These are phyloP conservation scores for Drosophila dives DNA, from an alignment of 2,888 invertebrate genomes.

Conservation along the genomic window DNA sequence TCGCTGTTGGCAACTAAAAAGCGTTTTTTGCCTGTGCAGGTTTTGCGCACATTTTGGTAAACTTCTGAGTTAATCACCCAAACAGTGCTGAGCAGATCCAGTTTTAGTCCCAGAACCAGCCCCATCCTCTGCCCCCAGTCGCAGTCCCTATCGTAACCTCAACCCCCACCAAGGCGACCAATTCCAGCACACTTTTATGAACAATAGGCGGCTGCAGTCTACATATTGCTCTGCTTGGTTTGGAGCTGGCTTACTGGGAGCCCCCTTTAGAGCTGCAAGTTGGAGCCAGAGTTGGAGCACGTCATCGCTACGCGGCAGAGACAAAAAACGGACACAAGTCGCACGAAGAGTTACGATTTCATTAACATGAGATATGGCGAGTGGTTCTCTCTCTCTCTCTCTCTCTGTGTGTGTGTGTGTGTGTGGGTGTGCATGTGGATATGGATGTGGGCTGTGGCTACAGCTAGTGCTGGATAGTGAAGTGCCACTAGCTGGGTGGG, in stretches of 20 bases:
- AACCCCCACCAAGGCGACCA: neutral
- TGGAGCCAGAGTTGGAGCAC: slow-evolving; percentile 35
- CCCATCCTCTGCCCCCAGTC: neutral
- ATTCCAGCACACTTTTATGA: slow-evolving; percentile 24
- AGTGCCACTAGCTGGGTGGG: neutral
- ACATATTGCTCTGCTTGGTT: slow-evolving; percentile 21
- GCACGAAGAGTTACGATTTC: slow-evolving; percentile 80
- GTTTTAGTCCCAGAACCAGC: too few relatives aligned
- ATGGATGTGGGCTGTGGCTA: neutral
- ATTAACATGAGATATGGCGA: slow-evolving; percentile 81
- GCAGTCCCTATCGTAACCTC: neutral
- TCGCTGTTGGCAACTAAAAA: neutral
- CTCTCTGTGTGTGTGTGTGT: neutral
- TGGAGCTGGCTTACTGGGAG: neutral
- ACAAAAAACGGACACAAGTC: slow-evolving; percentile 71
- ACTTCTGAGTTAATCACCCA: slow-evolving; percentile 28
- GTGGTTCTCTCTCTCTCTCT: slow-evolving; percentile 43
- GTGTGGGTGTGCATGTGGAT: neutral
- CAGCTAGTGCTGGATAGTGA: neutral
- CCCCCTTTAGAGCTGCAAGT: slow-evolving; percentile 6
- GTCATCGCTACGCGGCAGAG: slow-evolving; percentile 33
- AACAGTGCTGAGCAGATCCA: neutral
- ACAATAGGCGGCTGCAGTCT: slow-evolving; percentile 33
- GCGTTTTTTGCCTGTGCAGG: neutral
- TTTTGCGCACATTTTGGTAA: slow-evolving; percentile 16